Conservation (phyloP, 2,113 vertebrate genomes). For the Callithrix jacchus region DNA sequence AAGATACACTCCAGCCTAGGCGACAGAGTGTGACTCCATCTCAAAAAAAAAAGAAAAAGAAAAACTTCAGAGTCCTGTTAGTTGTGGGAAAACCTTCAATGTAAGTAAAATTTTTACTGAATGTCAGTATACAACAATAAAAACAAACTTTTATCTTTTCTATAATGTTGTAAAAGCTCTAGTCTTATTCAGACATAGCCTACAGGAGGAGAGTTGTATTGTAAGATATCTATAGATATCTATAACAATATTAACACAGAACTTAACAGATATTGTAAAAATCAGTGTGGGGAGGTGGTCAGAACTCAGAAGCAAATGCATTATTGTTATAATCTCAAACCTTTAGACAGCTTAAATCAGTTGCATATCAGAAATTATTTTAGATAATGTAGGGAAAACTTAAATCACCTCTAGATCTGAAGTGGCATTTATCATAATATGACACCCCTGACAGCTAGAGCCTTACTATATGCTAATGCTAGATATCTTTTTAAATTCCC, state of each 20-base stretch:
- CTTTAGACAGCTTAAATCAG: conserved; percentile 32
- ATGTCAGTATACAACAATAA: not conserved
- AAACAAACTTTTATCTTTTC: conserved; percentile 20
- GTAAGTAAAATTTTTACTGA: not conserved
- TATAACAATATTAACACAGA: conserved; percentile 11
- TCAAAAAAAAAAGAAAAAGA: not conserved
- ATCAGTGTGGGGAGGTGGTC: not conserved
- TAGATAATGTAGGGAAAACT: not conserved
- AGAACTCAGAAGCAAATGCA: conserved; percentile 24
- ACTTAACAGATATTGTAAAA: conserved; percentile 37
- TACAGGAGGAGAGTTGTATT: not conserved
- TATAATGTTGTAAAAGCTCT: conserved; percentile 36
- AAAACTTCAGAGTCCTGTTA: not conserved
- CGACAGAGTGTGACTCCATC: no score
- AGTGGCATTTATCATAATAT: not conserved
- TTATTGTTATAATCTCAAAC: not conserved
- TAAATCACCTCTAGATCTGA: not conserved
- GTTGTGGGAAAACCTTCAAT: not conserved
- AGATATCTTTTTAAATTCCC: not conserved
- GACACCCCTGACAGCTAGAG: not conserved
- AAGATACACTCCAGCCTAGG: no score
- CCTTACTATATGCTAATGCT: not conserved
- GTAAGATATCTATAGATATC: conserved; percentile 36
- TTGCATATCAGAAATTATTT: conserved; percentile 6
- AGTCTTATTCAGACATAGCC: not conserved